Base-by-base conservation (phyloP, 2,113 vertebrate species). In the Heteronetta atricapilla region DNA sequence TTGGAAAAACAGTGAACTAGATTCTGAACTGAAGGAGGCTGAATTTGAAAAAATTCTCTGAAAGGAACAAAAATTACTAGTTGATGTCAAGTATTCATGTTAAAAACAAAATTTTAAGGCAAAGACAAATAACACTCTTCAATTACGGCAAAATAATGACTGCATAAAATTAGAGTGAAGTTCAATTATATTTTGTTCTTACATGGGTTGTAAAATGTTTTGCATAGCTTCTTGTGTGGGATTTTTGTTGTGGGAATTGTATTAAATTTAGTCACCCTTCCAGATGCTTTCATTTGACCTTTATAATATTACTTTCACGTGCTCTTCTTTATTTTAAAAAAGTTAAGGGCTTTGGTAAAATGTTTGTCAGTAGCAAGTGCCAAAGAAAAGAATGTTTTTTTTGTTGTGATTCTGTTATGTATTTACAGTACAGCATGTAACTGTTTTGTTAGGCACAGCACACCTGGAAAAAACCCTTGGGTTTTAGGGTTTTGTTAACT, bases 211-310 rank as follows among this genome's bases (percentile, higher is more conserved):
- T 44, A 67, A 86, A 82, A 91, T 91, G 48, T 93, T 95, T 89
- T 84, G 50, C 87, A 75, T 90, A 83, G 34, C 89, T 95, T 94
- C 94, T 95, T 95, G 85, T 90, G 87, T 97, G 94, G 94, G 87
- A 96, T 97, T 96, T 79, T 72, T 70, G 70, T 96, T 93, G 74
- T 82, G 3, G 82, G 89, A 93, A 34, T 90, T 97, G 85, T 82
- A 79, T 95, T 93, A 90, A 84, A 93, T 94, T 92, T 69, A 90
- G 70, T 94, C 59, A 83, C 72, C 50, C 92, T 96, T 96, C 82
- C 91, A 96, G 88, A 95, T 96, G 77, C 69, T 96, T 97, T 96
- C 16, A 10, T 80, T 94, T 97, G 95, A 96, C 90, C 95, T 97
- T 97, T 97, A 33, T 60, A 52, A 44, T 64, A 26, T 94, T 89